Evolutionary conservation across 2,113 vertebrate species (phyloP), one percentile per base, ranked within the genome.

Genomic region (Heterotis niloticus): DNA sequence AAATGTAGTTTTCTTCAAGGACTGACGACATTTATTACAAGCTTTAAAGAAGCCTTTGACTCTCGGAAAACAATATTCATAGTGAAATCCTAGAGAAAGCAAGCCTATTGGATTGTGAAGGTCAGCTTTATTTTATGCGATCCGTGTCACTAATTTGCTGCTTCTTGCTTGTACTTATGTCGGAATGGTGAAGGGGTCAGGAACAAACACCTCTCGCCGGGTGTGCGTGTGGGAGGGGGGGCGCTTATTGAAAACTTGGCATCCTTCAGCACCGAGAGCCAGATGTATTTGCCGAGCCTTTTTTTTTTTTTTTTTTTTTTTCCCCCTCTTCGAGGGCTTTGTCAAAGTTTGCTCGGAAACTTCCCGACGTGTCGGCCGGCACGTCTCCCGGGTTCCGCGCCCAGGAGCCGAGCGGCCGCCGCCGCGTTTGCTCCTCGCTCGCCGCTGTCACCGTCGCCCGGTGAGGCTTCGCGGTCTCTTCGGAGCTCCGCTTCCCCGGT

Each of bases 181-280:
- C 82, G 81, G 83, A 59, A 26, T 90, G 88, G 89, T 91, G 84
- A 88, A 88, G 90, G 89, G 88, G 89, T 89, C 89, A 87, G 82
- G 77, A 54, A 80, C 76, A 78, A 85, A 81, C 83, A 78, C 80
- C 79, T 44, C 34, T 44, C 7, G 34, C 34, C 34, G 34, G 34
- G 34, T 44, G 34, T 44, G 34, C 3, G 34, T 2, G 2, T 44
- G 7, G 34, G 34, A 82, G n/a, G 69, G 83, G 84, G 82, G 84
- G 80, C 80, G 79, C 71, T 66, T 75, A 34, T 34, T 68, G 79
- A 75, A 54, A 68, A 66, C n/a, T 10, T 51, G 56, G 23, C 51
- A 69, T 78, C 24, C 65, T 69, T 68, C 56, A 70, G 59, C 12
- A 23, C 24, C 79, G 83, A 87, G 83, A 83, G 84, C 85, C 82